Conservation (phyloP, 2,888 invertebrate genomes). For the Resseliella maxima region DNA sequence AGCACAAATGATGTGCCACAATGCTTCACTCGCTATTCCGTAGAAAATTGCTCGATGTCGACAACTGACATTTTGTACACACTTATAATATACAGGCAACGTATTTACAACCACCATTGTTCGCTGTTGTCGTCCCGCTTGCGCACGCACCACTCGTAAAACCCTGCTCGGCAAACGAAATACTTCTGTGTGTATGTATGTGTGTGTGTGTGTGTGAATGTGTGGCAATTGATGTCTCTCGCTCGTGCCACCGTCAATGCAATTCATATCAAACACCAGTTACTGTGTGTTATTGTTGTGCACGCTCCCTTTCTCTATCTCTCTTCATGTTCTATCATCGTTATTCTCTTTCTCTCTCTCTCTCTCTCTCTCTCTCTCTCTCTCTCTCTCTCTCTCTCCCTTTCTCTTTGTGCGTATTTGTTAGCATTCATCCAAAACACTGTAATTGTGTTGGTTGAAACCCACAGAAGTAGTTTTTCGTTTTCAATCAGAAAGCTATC, state of each 20-base stretch:
- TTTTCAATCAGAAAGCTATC: conserved; percentile 57
- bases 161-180: background rate
- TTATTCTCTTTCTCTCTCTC: background rate
- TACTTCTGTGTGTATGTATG: no score
- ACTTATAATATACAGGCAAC: background rate
- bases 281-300: background rate
- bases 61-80: conserved; percentile 48
- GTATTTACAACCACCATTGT: background rate
- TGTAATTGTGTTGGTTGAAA: conserved; percentile 47
- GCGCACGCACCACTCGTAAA: background rate
- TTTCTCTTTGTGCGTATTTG: background rate
- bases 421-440: background rate
- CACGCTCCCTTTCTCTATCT: background rate
- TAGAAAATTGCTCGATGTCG: background rate
- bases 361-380: background rate
- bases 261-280: no score
- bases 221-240: no score
- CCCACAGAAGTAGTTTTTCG: conserved; percentile 57
- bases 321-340: no score
- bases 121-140: background rate
- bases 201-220: no score
- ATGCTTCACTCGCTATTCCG: background rate
- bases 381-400: background rate
- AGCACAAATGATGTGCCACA: background rate
- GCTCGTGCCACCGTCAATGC: no score